phyloP scores from a whole-genome alignment of 2,888 invertebrate genomes.

The Hydropsyche betteni region DNA sequence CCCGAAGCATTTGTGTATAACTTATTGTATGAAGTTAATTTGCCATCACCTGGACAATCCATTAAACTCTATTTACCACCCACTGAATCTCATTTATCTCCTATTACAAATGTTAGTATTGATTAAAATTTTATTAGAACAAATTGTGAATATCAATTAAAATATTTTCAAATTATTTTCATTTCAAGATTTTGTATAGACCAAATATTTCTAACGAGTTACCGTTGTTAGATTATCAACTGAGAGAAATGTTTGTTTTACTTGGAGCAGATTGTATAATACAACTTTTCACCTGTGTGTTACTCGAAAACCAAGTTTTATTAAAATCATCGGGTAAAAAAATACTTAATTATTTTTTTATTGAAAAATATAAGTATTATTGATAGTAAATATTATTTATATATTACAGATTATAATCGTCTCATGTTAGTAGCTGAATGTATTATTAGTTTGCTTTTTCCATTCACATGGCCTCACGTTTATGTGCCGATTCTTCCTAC shows the following conservation, averaged over 20 bases:
- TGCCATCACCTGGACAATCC: conserved; percentile 90
- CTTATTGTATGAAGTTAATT: conserved; percentile 90
- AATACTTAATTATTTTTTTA: conserved; percentile 15
- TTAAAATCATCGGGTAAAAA: conserved; percentile 85
- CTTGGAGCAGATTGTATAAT: conserved; percentile 93
- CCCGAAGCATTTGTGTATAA: conserved; percentile 96
- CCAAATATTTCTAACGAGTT: conserved; percentile 84
- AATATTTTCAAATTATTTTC: conserved; percentile 40
- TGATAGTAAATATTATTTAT: conserved; percentile 11
- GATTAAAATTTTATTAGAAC: neutral
- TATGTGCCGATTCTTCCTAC: conserved; percentile 98
- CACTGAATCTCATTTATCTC: conserved; percentile 73
- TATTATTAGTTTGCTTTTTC: conserved; percentile 87
- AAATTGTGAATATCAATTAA: neutral
- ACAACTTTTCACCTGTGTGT: conserved; percentile 91
- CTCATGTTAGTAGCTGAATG: conserved; percentile 97
- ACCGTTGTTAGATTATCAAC: conserved; percentile 92
- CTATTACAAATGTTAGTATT: conserved; percentile 67
- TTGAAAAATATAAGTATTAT: conserved; percentile 2
- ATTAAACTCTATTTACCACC: conserved; percentile 80
- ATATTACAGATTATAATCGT: conserved; percentile 84
- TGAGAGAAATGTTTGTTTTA: conserved; percentile 87
- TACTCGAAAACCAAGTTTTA: conserved; percentile 96
- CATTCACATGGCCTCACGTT: conserved; percentile 98
- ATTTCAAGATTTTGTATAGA: conserved; percentile 73